Evolutionary conservation across 2,888 invertebrate genomes (phyloP).

Genomic region (Tipula vernalis): DNA sequence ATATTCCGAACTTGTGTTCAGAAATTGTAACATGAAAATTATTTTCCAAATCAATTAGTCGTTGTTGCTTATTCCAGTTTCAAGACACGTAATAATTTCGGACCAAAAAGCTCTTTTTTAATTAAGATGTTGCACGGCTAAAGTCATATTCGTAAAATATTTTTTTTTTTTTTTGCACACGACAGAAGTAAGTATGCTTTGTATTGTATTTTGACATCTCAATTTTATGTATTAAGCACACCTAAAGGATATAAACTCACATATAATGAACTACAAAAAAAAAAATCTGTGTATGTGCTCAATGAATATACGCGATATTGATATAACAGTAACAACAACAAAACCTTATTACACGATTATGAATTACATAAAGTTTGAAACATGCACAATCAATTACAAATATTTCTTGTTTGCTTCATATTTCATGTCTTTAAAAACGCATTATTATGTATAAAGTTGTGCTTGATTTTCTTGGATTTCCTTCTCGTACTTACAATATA

Average conservation of each 20-base stretch:
- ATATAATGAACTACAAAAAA: not conserved
- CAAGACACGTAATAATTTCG: not conserved
- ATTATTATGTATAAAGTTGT: not conserved
- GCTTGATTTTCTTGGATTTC: not conserved
- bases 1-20: not conserved
- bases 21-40: not conserved
- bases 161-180: not conserved
- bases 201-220: not conserved
- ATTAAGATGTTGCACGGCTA: not conserved
- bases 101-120: not conserved
- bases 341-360: constrained; percentile 6
- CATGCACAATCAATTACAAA: constrained; percentile 8
- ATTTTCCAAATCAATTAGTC: not conserved
- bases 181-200: not conserved
- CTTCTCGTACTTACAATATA: not conserved
- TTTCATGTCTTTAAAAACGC: constrained; percentile 8
- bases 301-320: not conserved
- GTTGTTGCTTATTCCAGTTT: not conserved
- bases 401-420: not conserved
- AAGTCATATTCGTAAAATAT: not conserved
- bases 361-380: constrained; percentile 10
- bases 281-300: not conserved
- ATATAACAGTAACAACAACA: not conserved
- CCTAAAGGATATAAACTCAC: not conserved
- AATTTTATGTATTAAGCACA: not conserved